Evolutionary conservation across 2,113 vertebrate genomes (phyloP), one percentile per base, ranked within the genome.

Genomic region (Tympanuchus pallidicinctus): DNA sequence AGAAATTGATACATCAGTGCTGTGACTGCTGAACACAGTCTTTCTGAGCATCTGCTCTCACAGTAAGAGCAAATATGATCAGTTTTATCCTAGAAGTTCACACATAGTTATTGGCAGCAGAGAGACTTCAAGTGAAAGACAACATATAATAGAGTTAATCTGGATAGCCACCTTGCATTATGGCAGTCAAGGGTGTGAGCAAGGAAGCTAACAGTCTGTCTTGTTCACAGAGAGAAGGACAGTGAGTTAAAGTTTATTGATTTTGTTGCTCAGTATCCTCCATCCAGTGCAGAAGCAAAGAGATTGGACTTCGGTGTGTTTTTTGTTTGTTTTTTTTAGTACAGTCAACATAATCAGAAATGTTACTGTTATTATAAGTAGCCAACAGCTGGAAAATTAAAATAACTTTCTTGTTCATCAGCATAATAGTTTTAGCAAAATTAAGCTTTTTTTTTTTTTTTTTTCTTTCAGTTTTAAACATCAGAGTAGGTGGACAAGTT

Each of bases 171-270:
- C 86, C 92, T 86, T 79, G 61, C 80, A 56, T 86, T 87, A 34
- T 54, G 70, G 7, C 7, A 88, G 87, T 94, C 92, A 77, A 71
- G 42, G 78, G 71, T 52, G 50, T 48, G 42, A 95, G n/a, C 59
- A 88, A 80, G 52, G 79, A 90, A 90, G 22, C 60, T 90, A 52
- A 52, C 59, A 73, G 45, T 93, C 88, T 48, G n/a, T 94, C 82
- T 88, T 77, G 19, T 86, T 76, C 87, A 87, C 72, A 76, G 48
- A 84, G 48, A 91, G 78, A 90, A 86, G 25, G 48, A 89, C 61
- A 89, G 15, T 47, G 83, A 94, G 47, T 97, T 92, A 93, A 93
- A 95, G 54, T 72, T 93, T 93, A 95, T 72, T 96, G 90, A 72
- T 97, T 93, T 93, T 88, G 43, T 89, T 95, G 27, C 87, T 95